These are phyloP conservation scores for Polia nebulosa DNA, from an alignment of 2,888 invertebrate species.

Conservation along the genomic window DNA sequence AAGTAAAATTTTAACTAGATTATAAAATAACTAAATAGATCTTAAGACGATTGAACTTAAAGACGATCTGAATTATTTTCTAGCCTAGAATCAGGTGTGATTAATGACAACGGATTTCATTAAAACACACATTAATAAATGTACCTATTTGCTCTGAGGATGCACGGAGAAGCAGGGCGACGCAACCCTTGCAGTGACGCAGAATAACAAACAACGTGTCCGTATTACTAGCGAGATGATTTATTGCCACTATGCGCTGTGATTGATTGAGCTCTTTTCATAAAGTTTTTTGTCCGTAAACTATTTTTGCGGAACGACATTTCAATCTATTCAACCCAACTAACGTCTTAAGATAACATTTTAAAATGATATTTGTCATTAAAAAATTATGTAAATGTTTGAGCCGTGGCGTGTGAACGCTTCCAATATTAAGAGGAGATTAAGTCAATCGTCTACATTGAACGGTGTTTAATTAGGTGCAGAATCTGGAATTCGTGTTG, in stretches of 20 bases:
- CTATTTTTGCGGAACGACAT: conserved; percentile 69
- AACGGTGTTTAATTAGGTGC: conserved; percentile 84
- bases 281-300: conserved; percentile 67
- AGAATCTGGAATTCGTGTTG: conserved; percentile 78
- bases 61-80: conserved; percentile 38
- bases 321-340: conserved; percentile 75
- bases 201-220: conserved; percentile 74
- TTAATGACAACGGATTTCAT: conserved; percentile 70
- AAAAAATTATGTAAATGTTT: conserved; percentile 76
- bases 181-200: conserved; percentile 76
- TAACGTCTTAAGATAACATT: conserved; percentile 77
- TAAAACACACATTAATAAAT: conserved; percentile 62
- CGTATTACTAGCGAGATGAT: conserved; percentile 81
- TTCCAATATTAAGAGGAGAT: conserved; percentile 66
- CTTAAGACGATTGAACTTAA: conserved; percentile 27
- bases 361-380: conserved; percentile 86
- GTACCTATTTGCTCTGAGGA: conserved; percentile 56
- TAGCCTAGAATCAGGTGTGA: conserved; percentile 62
- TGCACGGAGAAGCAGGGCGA: conserved; percentile 62
- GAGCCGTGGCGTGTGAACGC: conserved; percentile 79
- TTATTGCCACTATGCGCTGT: conserved; percentile 81
- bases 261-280: conserved; percentile 85
- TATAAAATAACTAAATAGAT: conserved; percentile 5
- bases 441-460: conserved; percentile 70
- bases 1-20: conserved; percentile 7